Conservation (phyloP, 1,140 invertebrate genomes). For the Akabosia matsudoensis region DNA sequence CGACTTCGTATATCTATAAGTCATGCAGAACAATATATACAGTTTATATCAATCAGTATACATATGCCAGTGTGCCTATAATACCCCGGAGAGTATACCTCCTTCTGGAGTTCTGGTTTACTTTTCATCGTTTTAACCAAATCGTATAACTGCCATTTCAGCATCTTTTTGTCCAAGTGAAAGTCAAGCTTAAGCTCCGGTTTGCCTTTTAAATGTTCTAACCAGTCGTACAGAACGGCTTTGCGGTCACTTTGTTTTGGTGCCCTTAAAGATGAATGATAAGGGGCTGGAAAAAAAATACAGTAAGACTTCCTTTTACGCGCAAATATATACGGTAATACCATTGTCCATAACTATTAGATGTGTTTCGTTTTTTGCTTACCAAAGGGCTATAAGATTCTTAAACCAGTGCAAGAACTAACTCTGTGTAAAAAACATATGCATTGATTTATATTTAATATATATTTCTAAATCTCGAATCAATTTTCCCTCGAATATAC, state of each 20-base stretch:
- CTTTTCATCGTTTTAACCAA: not conserved
- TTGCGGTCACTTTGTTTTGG: not conserved
- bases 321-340: not conserved
- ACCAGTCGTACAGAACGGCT: not conserved
- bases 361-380: not conserved
- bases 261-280: not conserved
- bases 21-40: too few relatives aligned
- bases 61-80: too few relatives aligned
- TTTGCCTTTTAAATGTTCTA: not conserved
- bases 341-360: constrained; percentile 2
- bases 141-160: not conserved
- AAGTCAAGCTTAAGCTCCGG: not conserved
- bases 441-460: not conserved
- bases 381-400: not conserved
- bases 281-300: not conserved
- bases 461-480: not conserved
- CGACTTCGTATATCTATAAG: too few relatives aligned
- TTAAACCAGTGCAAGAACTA: not conserved
- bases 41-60: too few relatives aligned
- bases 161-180: not conserved
- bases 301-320: not conserved
- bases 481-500: not conserved
- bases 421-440: not conserved
- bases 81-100: too few relatives aligned
- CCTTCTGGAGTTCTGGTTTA: not conserved